Evolutionary conservation across 1,140 invertebrate species (phyloP), one percentile per base, ranked within the genome.

Genomic region (Hyphantria cunea): DNA sequence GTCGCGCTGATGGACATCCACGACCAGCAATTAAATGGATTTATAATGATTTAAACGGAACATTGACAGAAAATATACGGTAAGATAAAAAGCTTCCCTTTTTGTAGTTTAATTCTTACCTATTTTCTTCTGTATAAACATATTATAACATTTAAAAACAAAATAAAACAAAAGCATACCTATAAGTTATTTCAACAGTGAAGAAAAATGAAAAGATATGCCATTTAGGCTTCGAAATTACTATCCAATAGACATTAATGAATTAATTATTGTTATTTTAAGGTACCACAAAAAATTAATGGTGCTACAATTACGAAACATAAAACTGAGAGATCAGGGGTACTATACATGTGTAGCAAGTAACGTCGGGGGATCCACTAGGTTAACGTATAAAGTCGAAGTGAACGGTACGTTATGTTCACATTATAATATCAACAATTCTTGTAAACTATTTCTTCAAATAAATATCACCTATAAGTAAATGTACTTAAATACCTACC

Each of bases 291-390:
- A 44, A 44, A 12, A 44, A 44, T 14, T 3, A 32, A 32, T 32
- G n/a, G 25, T 0, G 17, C 10, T 37, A 9, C 33, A 52, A 13
- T 17, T 80, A 25, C 47, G 58, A 0, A 34, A 58, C 11, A 11
- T 74, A 12, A 67, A 75, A 53, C 11, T 66, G 14, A 25, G 69
- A 3, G 51, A 78, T 11, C 53, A 51, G 12, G 82, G 82, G 5
- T 70, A 68, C 25, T 85, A 85, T 39, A 63, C 52, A 1, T 85
- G 82, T 42, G 32, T 51, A 4, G 82, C 82, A 1, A 64, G 45
- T 0, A 85, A 82, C 37, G 12, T 41, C 4, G 60, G 42, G 44
- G 53, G 51, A 8, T 54, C 56, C 13, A 42, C 17, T 3, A 72
- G 64, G 37, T 56, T 86, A 0, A 75, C 73, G 0, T 86, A 86